Base-by-base conservation (phyloP, 2,888 invertebrate species). In the Apeira syringaria region DNA sequence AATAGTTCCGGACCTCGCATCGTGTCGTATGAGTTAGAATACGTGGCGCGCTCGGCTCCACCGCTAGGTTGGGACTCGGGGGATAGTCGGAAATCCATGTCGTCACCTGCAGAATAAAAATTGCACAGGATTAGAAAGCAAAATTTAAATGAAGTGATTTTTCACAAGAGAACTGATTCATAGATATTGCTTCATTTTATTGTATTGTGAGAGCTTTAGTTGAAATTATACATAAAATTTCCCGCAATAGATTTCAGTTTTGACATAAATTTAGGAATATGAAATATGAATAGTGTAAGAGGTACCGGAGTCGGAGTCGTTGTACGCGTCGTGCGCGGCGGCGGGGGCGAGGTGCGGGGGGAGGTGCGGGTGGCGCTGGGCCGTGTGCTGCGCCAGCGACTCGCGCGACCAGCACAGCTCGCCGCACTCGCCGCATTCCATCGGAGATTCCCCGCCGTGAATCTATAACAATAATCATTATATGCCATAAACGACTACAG, bases 391-490 rank as follows among this genome's bases (percentile, higher is more conserved):
- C 15, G 75, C 72, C 29, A 90, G 74, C 57, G 85, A 81, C 58
- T 89, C 89, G 33, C 89, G 84, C 60, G 89, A 90, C 95, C 95
- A 96, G 73, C 96, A 96, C 92, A 96, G 92, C 74, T 96, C 96
- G 46, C 94, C 94, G 68, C 96, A 96, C 50, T 93, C 92, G 25
- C 92, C 92, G 70, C 96, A 96, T 65, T 96, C 96, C 57, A 94
- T 92, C 0, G 96, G 95, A 8, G 95, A 94, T 63, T 96, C 95
- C 8, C 94, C 94, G 7, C 94, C 95, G 77, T 96, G 96, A 20
- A 95, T 15, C 27, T 22, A 7, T 7, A 2, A 8, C n/a, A 5
- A 30, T 6, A 17, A 24, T 9, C 2, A 20, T 20, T 20, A 7
- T 20, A 20, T 15, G 4, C n/a, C n/a, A n/a, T n/a, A n/a, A n/a